Percentiles rank a stretch among this genome's conserved stretches.
phyloP scores from a whole-genome alignment of 53 echinoderm and acorn worm genomes.

The Holothuria leucospilota region DNA sequence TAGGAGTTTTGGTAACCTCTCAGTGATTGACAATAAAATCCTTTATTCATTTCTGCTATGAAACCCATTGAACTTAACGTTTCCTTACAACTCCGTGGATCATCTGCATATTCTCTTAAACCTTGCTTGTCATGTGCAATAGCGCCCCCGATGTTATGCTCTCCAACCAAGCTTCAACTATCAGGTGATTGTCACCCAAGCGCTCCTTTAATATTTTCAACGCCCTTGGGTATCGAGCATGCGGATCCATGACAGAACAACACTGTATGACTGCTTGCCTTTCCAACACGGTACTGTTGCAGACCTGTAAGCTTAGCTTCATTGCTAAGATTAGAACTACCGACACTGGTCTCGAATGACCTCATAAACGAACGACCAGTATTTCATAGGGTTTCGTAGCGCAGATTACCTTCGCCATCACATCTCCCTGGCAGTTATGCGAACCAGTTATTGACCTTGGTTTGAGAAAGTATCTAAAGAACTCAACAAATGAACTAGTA shows the following conservation, averaged over 20 bases:
- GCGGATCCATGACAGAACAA: slow-evolving; percentile 59
- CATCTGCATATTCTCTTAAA: slow-evolving; percentile 60
- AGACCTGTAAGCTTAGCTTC: slow-evolving; percentile 62
- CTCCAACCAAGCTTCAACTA: slow-evolving; percentile 64
- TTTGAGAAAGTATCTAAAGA: too few relatives aligned
- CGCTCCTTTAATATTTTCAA: slow-evolving; percentile 51
- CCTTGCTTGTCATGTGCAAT: slow-evolving; percentile 16
- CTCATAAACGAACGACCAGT: slow-evolving; percentile 39
- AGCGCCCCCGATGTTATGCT: slow-evolving; percentile 54
- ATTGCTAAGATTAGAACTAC: slow-evolving; percentile 40
- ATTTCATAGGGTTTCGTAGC: too few relatives aligned
- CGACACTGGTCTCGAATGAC: slow-evolving; percentile 67
- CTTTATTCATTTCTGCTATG: slow-evolving; percentile 43
- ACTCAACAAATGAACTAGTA: too few relatives aligned
- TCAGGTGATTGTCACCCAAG: slow-evolving; percentile 46
- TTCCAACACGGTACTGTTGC: slow-evolving; percentile 62
- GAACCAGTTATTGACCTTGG: too few relatives aligned
- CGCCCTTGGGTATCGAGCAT: slow-evolving; percentile 55
- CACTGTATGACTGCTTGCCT: slow-evolving; percentile 49
- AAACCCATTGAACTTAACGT: slow-evolving; percentile 71
- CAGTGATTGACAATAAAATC: slow-evolving; percentile 40
- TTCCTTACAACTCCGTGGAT: slow-evolving; percentile 38
- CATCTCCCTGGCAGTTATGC: too few relatives aligned
- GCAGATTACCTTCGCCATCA: too few relatives aligned
- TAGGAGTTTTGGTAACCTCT: slow-evolving; percentile 54